phyloP scores from a whole-genome alignment of 92 coral and sea anemone species.

The Diadumene lineata region DNA sequence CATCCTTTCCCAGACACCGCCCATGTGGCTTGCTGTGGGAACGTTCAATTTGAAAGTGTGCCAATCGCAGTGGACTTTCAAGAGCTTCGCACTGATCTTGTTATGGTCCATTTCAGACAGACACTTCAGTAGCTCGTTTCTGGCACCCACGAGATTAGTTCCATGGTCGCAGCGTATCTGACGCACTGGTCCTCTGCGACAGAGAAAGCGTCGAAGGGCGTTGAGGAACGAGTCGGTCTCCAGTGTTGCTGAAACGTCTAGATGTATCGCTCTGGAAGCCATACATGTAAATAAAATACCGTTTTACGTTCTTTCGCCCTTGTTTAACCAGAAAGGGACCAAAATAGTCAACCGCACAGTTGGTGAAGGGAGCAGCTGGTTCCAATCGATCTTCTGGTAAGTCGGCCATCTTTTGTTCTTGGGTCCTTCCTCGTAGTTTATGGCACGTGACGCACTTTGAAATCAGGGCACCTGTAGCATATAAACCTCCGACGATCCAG shows the following conservation, averaged over 20 bases:
- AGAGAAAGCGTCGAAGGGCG: constrained; percentile 49
- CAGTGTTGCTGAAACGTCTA: constrained; percentile 33
- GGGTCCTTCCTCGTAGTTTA: constrained; percentile 32
- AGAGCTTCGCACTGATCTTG: constrained; percentile 11
- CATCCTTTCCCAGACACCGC: constrained; percentile 48
- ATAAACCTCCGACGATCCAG: constrained; percentile 58
- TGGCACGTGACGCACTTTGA: constrained; percentile 41
- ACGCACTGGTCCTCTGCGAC: constrained; percentile 51
- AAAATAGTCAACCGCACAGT: constrained; percentile 36
- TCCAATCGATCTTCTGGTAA: constrained; percentile 47
- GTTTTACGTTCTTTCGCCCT: constrained; percentile 40
- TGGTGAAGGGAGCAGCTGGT: constrained; percentile 44
- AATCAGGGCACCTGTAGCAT: constrained; percentile 29
- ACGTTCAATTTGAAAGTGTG: constrained; percentile 46
- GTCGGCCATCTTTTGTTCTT: constrained; percentile 54
- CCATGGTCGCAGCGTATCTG: constrained; percentile 40
- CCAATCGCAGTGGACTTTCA: constrained; percentile 52
- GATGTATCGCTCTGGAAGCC: constrained; percentile 47
- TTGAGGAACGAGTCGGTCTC: constrained; percentile 49
- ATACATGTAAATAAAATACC: constrained; percentile 55
- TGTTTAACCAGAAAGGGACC: constrained; percentile 42
- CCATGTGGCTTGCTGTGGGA: constrained; percentile 63
- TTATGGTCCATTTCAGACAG: constrained; percentile 29
- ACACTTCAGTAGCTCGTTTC: constrained; percentile 25
- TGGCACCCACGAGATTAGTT: constrained; percentile 48